These are phyloP conservation scores for Mythimna albipuncta DNA, from an alignment of 2,888 invertebrate species.

Conservation along the genomic window DNA sequence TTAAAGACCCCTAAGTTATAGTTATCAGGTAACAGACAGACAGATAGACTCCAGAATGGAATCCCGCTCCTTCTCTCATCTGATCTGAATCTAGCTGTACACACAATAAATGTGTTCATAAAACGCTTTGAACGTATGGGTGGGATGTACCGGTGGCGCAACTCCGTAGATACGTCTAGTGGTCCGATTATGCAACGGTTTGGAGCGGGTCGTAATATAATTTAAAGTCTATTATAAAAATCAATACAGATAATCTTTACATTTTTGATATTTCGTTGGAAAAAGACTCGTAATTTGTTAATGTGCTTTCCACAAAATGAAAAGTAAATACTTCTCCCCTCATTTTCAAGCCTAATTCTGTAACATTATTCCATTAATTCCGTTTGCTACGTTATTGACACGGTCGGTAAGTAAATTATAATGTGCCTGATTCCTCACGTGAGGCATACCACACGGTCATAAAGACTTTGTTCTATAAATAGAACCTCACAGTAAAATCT, in stretches of 20 bases:
- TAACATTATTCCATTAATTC: constrained; percentile 15
- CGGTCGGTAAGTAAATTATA: constrained; percentile 16
- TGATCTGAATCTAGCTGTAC: no score
- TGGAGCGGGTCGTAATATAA: neutral
- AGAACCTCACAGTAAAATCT: constrained; percentile 3
- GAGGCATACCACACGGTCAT: constrained; percentile 1
- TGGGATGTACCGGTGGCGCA: no score
- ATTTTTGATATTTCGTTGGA: neutral
- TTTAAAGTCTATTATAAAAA: neutral
- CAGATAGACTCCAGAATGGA: no score
- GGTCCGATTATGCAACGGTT: neutral
- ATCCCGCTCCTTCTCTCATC: no score
- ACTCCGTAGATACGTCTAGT: no score
- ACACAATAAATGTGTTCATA: no score
- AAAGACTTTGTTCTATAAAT: constrained; percentile 12
- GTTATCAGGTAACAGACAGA: no score
- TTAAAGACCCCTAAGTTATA: no score
- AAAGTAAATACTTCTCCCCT: constrained; percentile 11
- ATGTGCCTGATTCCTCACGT: constrained; percentile 10
- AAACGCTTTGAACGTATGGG: no score
- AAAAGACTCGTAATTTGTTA: neutral
- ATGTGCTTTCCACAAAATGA: constrained; percentile 15
- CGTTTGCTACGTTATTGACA: constrained; percentile 16
- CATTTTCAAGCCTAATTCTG: constrained; percentile 9
- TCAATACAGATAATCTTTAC: neutral